These are phyloP conservation scores for Fissipunctia ypsillon DNA, from an alignment of 2,888 invertebrate species.

Conservation along the genomic window DNA sequence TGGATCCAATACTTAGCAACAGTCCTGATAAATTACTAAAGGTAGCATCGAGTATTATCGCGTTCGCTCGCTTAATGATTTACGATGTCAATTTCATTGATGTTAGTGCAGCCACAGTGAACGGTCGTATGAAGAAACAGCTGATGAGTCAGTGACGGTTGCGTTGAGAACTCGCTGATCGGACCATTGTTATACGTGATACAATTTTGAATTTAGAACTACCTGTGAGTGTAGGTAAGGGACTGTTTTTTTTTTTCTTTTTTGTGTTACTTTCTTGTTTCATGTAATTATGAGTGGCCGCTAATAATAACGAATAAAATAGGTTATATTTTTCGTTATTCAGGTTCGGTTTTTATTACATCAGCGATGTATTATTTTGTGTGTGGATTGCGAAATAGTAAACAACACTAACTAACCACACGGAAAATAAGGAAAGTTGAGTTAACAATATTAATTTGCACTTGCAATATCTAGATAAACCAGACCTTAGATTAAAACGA, in stretches of 20 bases:
- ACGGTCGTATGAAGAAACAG: conserved; percentile 75
- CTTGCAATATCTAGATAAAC: neutral
- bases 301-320: neutral
- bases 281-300: neutral
- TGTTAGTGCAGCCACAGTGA: conserved; percentile 74
- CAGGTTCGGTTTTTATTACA: neutral
- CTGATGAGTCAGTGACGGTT: conserved; percentile 69
- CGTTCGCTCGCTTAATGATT: conserved; percentile 68
- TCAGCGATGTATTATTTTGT: conserved; percentile 10
- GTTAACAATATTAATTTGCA: conserved; percentile 33
- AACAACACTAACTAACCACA: too few species aligned
- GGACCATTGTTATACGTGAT: conserved; percentile 59
- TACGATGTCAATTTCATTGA: conserved; percentile 81
- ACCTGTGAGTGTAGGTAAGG: conserved; percentile 55
- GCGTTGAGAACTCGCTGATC: conserved; percentile 56
- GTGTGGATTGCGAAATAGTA: conserved; percentile 10
- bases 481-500: neutral
- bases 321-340: neutral
- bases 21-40: conserved; percentile 51
- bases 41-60: conserved; percentile 69
- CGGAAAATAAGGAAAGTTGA: conserved; percentile 41
- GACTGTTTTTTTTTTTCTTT: conserved; percentile 14
- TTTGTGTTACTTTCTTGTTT: neutral
- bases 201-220: conserved; percentile 53
- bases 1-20: conserved; percentile 49